These are phyloP conservation scores for Aix galericulata DNA, from an alignment of 2,113 vertebrate species.

Conservation along the genomic window DNA sequence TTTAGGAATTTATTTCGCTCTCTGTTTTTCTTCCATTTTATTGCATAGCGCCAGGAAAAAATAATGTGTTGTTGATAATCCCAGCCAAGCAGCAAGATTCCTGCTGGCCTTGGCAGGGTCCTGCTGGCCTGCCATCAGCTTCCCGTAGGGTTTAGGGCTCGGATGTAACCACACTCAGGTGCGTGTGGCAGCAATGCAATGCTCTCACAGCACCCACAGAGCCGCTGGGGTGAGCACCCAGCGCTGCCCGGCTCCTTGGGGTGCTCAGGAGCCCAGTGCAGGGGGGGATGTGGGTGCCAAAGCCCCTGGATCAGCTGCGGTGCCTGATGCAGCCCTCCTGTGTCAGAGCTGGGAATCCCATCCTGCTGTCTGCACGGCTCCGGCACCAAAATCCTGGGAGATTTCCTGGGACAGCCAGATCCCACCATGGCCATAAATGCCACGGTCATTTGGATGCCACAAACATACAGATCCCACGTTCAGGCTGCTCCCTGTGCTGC, in stretches of 20 bases:
- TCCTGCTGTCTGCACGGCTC: not conserved
- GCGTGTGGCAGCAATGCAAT: accelerated
- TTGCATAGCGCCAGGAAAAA: not conserved
- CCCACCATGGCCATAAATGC: accelerated
- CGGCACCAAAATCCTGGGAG: not conserved
- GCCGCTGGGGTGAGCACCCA: not conserved
- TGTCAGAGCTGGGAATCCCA: not conserved
- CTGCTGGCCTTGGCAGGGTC: not conserved
- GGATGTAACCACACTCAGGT: accelerated
- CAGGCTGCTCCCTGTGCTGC: not conserved
- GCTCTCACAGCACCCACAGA: accelerated
- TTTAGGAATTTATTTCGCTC: not conserved
- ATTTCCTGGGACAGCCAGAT: not conserved
- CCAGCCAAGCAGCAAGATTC: not conserved
- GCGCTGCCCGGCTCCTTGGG: not conserved
- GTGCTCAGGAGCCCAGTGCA: not conserved
- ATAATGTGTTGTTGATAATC: not conserved
- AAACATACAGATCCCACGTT: too few relatives aligned
- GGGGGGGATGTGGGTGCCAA: accelerated
- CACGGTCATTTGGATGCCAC: not conserved
- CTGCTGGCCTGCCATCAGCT: not conserved
- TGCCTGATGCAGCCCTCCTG: not conserved
- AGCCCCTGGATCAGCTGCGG: not conserved
- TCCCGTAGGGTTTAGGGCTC: not conserved
- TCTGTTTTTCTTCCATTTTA: not conserved